Conservation (phyloP, 2,888 invertebrate genomes). For the Ashinkailepas kermadecensis region DNA sequence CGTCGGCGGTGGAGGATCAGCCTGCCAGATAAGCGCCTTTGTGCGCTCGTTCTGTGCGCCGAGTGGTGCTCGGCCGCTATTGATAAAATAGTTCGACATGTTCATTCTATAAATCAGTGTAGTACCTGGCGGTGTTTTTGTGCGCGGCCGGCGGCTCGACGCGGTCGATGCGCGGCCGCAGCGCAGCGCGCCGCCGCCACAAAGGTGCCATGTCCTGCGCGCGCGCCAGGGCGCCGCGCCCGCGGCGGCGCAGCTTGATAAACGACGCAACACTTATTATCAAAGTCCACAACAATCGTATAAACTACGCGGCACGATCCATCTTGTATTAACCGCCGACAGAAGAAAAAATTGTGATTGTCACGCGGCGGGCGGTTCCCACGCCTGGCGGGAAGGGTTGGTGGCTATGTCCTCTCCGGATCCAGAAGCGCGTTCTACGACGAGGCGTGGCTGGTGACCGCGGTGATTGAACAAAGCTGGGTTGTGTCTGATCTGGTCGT, state of each 20-base stretch:
- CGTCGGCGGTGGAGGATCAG: no score
- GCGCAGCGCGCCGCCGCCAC: not conserved
- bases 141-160: not conserved
- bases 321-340: slow-evolving; percentile 18
- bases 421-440: no score
- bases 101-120: slow-evolving; percentile 15
- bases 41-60: not conserved
- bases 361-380: slow-evolving; percentile 9
- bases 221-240: not conserved
- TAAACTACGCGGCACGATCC: slow-evolving; percentile 1
- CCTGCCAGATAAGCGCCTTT: no score
- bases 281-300: slow-evolving; percentile 21
- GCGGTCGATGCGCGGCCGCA: not conserved
- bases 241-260: not conserved
- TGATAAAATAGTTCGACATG: not conserved
- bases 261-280: slow-evolving; percentile 17
- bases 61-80: not conserved
- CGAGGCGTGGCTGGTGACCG: no score
- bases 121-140: not conserved
- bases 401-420: no score
- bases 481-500: no score
- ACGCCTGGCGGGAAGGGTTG: not conserved
- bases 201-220: not conserved
- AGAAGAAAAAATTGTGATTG: slow-evolving; percentile 20
- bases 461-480: no score